Evolutionary conservation across 37 sponge, comb jelly and placozoan species (phyloP), one percentile per base, ranked within the genome.

Genomic region (Diacarnus erythraeanus): DNA sequence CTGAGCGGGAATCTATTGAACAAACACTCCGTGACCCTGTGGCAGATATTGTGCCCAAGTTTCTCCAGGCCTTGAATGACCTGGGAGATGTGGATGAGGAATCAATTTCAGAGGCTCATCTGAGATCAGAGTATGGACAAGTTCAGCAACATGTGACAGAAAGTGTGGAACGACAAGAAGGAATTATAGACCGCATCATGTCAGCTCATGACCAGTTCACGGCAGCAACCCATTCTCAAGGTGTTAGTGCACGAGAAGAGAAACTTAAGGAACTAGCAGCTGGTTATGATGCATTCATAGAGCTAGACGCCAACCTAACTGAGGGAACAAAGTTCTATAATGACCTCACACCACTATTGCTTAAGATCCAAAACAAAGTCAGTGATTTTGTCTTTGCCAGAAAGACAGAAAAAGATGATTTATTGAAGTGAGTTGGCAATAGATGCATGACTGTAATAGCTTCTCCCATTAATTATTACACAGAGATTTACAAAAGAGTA

Each of bases 251-350:
- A 5, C 72, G 96, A 43, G 93, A 96, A 37, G 31, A 76, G 76
- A 86, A 84, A 81, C 72, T 97, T 54, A 90, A 85, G 58, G 79
- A 84, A 5, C 79, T 97, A 44, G 93, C 90, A 1, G 64, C 88
- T 23, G 95, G 88, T 21, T 85, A 92, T 57, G 98, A 97, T 59
- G 88, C 91, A 30, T 97, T 84, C 80, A 80, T 71, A 25, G 95
- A 97, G 69, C 82, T 97, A 58, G 38, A 37, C 18, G 63, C 73
- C 44, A 94, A 97, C 70, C 60, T 97, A 23, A 64, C 68, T 20
- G 98, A 97, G 73, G 98, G 98, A 31, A 84, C 89, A 29, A 94
- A 97, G 87, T 97, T 97, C 79, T 97, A 97, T 83, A 88, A 86
- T 63, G 81, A 95, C 80, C 86, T 97, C 35, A 95, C 98, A 35